Base-by-base conservation (phyloP, 2,797 vertebrate genomes). In the Serranus cabrilla region DNA sequence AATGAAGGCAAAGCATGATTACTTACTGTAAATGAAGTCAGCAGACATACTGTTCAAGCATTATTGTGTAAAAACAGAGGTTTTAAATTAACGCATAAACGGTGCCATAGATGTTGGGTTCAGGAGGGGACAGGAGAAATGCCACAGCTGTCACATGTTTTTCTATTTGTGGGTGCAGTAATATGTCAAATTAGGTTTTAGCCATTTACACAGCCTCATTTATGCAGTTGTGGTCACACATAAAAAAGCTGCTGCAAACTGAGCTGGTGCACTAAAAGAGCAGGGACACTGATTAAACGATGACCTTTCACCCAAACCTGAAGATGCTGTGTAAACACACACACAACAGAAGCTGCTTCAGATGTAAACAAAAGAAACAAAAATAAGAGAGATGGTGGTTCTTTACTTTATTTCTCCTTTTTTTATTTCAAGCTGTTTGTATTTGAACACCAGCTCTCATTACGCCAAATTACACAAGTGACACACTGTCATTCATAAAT, bases 1-100 rank as follows among this genome's bases (percentile, higher is more conserved):
- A 55, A 83, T 58, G 52, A 79, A 74, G 71, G 69, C 34, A 20
- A 73, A 50, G 59, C 18, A 17, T 25, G 31, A 20, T 63, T 56
- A 27, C 51, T 56, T 46, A 46, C 27, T 72, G 60, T 77, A 70
- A 79, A 64, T 71, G 25, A 64, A 54, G 58, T 54, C 52, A 25
- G 45, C 25, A 23, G 51, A 31, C 54, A 63, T 49, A 39, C 25
- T 21, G 7, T 34, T 21, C 57, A 16, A 1, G n/a, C 18, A 45
- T 34, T 60, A 10, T 40, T 63, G 21, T 59, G 45, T 47, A 64
- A 46, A 13, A 59, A 7, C 39, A 2, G 25, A 47, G 37, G 47
- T 40, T 71, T 82, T 31, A 20, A 46, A 67, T 18, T 3, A 43
- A 50, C 40, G 61, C 42, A 57, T 21, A 16, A 55, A 63, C 59